Evolutionary conservation across 2,797 vertebrate species (phyloP).

Genomic region (Delichon dasypus): DNA sequence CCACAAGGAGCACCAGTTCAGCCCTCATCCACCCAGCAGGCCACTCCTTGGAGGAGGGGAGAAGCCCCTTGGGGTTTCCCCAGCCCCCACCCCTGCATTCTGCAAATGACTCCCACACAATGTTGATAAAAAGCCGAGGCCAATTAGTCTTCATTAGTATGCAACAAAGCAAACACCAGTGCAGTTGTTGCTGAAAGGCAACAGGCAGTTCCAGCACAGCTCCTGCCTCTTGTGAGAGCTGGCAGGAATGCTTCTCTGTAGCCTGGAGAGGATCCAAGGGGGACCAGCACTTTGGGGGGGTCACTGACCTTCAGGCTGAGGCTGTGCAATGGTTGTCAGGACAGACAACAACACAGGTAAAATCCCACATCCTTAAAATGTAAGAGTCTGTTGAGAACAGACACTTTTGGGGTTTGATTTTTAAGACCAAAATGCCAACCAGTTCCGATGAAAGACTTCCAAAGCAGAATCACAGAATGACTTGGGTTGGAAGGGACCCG

Average conservation of each 20-base stretch:
- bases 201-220: slow-evolving; percentile 53
- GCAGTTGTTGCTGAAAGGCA: slow-evolving; percentile 15
- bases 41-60: rapidly evolving
- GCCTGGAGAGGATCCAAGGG: not conserved
- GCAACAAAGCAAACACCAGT: slow-evolving; percentile 61
- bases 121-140: slow-evolving; percentile 15
- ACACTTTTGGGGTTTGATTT: not conserved
- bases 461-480: not conserved
- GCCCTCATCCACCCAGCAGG: not conserved
- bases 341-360: not conserved
- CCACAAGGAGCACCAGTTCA: not conserved
- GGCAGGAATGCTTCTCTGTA: not conserved
- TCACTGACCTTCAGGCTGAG: not conserved
- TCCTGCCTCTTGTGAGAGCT: slow-evolving; percentile 33
- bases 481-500: not conserved
- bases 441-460: not conserved
- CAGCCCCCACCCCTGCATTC: not conserved
- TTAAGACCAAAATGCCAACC: not conserved
- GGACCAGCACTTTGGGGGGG: not conserved
- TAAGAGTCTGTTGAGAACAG: not conserved
- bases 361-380: not conserved
- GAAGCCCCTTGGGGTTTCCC: not conserved
- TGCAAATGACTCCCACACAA: not conserved
- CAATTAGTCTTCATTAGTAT: slow-evolving; percentile 69
- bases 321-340: not conserved